Evolutionary conservation across 2,113 vertebrate species (phyloP).

Genomic region (Crotalus viridis): DNA sequence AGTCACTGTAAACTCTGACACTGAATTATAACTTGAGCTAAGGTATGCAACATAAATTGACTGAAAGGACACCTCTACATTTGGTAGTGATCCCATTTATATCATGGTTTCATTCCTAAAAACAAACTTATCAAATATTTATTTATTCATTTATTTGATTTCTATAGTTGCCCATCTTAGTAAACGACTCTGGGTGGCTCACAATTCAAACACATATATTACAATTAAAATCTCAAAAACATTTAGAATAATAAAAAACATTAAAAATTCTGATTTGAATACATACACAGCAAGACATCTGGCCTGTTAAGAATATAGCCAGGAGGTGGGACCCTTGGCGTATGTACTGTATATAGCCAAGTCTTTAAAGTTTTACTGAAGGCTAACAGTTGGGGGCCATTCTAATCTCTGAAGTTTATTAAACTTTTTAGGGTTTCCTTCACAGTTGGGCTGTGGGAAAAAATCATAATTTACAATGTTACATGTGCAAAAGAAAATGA

Average conservation of each 20-base stretch:
- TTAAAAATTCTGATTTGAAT: not conserved
- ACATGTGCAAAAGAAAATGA: conserved; percentile 25
- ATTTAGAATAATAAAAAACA: not conserved
- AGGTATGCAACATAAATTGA: not conserved
- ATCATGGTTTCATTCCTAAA: conserved; percentile 25
- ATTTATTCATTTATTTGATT: too few relatives aligned
- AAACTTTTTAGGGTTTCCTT: not conserved
- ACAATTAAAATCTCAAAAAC: not conserved
- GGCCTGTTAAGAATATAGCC: not conserved
- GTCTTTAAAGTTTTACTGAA: not conserved
- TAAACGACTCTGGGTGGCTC: not conserved
- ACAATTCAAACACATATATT: not conserved
- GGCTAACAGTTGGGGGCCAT: not conserved
- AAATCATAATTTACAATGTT: not conserved
- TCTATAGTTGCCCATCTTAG: too few relatives aligned
- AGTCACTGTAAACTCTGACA: not conserved
- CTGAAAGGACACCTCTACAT: not conserved
- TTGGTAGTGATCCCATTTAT: conserved; percentile 1
- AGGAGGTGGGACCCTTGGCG: not conserved
- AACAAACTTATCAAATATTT: conserved; percentile 8
- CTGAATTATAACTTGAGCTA: too few relatives aligned
- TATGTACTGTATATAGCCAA: not conserved
- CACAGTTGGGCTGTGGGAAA: not conserved
- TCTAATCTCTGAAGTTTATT: not conserved
- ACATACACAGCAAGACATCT: not conserved